A percentile compares a stretch with the other conserved stretches of the same genome.
phyloP scores from a whole-genome alignment of 2,113 vertebrate species.

The Megaceryle torquata region DNA sequence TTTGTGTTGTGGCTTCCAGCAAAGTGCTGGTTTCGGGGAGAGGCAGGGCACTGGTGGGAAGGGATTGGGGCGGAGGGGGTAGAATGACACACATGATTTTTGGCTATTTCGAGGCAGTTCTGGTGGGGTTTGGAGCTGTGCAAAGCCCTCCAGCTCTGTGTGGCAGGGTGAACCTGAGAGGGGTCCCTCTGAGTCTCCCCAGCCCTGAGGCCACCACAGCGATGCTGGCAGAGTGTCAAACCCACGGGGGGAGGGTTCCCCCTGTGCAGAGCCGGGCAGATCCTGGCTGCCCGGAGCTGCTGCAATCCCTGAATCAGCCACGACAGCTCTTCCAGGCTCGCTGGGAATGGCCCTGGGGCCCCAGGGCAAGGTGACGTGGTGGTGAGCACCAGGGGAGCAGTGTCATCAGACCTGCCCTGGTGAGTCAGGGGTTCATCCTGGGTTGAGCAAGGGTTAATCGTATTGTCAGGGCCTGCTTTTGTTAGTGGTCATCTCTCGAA shows the following conservation, averaged over 20 bases:
- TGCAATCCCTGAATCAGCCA: neutral
- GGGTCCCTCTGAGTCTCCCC: neutral
- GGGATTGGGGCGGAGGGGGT: too few species aligned
- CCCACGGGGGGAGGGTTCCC: neutral
- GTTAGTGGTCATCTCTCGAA: neutral
- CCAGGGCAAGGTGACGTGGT: neutral
- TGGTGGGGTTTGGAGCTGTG: too few species aligned
- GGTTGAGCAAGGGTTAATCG: neutral
- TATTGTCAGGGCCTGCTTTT: accelerated
- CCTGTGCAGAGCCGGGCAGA: neutral
- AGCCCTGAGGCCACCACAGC: accelerated
- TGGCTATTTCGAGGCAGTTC: neutral
- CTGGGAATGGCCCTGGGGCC: accelerated
- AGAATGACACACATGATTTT: neutral
- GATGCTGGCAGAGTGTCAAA: neutral
- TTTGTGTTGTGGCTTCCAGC: neutral
- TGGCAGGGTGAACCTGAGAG: neutral
- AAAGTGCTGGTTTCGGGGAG: neutral
- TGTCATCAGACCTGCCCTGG: neutral
- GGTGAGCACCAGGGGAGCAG: neutral
- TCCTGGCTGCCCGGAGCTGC: neutral
- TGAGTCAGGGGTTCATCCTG: neutral
- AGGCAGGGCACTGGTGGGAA: neutral
- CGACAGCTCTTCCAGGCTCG: neutral
- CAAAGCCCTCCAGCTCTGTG: neutral